Evolutionary conservation across 2,113 vertebrate species (phyloP), one percentile per base, ranked within the genome.

Genomic region (Pseudorasbora parva): DNA sequence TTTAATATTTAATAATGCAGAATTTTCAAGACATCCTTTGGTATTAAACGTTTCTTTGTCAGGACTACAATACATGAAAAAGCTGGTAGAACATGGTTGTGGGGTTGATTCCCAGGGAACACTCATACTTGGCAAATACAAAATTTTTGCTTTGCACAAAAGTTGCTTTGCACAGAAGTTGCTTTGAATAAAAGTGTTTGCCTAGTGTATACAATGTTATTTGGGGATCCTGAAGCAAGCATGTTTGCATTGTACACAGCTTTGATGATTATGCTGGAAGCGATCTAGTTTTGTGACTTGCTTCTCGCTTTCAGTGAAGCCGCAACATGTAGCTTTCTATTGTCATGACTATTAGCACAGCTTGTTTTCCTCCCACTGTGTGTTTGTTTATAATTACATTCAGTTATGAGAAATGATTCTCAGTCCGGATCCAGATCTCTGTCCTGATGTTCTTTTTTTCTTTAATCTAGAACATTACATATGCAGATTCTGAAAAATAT

Each of bases 361-460:
- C 41, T 72, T 0, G 2, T 45, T 43, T 71, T 45, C 10, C 21
- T 45, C 37, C 21, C 0, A 2, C 19, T 41, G 33, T 41, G 9
- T 68, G 33, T 68, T 71, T 71, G 41, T 15, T 72, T 25, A 72
- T 45, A 45, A 47, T 45, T 23, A 72, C 68, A 47, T 45, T 71
- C 0, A 71, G 43, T 43, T 23, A 45, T 45, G 37, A 23, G 21
- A 45, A 71, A 71, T 45, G 5, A 45, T 45, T 6, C 41, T 45
- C 21, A 43, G 37, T 43, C 10, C 2, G 21, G 21, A 71, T 23
- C 41, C 0, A 11, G 68, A 71, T 45, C 33, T 41, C 21, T n/a
- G 37, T n/a, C 37, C 66, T 69, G 1, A 43, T 41, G 10, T 9
- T 68, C n/a, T 30, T 30, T 19, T 69, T 43, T 17, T 33, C 25